Evolutionary conservation across 2,113 vertebrate species (phyloP).

Genomic region (Hydropotes inermis): DNA sequence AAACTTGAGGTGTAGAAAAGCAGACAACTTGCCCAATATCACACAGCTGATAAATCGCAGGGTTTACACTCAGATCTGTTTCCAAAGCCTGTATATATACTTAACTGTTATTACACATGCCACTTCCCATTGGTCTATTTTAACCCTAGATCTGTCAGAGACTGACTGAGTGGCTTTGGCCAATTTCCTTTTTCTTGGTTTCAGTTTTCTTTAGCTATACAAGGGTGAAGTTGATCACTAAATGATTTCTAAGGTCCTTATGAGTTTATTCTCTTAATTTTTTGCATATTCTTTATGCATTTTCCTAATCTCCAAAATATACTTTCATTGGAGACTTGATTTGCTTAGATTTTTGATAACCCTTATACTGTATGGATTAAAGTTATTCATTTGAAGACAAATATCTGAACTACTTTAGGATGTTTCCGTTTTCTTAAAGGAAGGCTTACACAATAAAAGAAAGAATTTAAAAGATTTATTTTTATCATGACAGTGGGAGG

Average conservation of each 20-base stretch:
- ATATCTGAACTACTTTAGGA: not conserved
- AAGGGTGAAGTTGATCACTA: not conserved
- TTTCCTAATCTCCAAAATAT: not conserved
- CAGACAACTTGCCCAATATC: not conserved
- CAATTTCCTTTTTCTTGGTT: not conserved
- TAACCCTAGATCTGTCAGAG: not conserved
- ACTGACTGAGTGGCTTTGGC: not conserved
- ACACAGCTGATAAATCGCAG: not conserved
- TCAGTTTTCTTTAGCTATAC: not conserved
- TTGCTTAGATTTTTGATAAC: not conserved
- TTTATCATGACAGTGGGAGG: not conserved
- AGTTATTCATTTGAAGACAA: not conserved
- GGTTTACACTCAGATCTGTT: not conserved
- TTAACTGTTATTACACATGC: not conserved
- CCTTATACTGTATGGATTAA: not conserved
- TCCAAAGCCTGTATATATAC: not conserved
- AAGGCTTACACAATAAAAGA: conserved; percentile 15
- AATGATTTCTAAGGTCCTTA: not conserved
- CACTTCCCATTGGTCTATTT: not conserved
- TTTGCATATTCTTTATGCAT: not conserved
- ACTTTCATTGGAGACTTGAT: not conserved
- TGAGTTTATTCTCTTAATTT: not conserved
- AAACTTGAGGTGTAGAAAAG: not conserved
- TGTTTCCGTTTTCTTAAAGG: not conserved
- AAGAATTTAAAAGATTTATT: not conserved